Percentiles rank a stretch among this genome's conserved stretches.
Evolutionary conservation across 2,797 vertebrate genomes (phyloP).

Genomic region (Percopsis omiscomaycus): DNA sequence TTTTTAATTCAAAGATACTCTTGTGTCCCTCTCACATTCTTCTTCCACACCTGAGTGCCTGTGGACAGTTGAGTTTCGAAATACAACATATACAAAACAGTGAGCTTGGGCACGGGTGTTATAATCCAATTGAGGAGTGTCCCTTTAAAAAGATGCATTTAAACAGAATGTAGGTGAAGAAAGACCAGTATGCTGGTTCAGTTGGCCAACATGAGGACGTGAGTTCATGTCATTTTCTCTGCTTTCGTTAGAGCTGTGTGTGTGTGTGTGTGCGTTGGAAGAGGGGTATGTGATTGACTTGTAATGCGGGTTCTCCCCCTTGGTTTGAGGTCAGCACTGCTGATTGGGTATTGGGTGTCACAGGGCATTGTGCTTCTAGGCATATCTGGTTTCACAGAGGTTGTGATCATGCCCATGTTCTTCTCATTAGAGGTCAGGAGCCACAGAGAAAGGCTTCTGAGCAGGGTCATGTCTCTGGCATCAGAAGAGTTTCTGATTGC

Average conservation of each 20-base stretch:
- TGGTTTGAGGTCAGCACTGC: conserved; percentile 11
- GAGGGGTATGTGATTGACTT: background rate
- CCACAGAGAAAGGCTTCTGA: conserved; percentile 11
- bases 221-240: background rate
- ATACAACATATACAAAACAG: too few species aligned
- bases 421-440: conserved; percentile 27
- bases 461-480: conserved; percentile 19
- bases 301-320: conserved; percentile 11
- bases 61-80: too few species aligned
- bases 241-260: conserved; percentile 5
- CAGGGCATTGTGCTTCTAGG: conserved; percentile 16
- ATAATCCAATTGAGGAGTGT: too few species aligned
- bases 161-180: too few species aligned
- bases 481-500: conserved; percentile 19
- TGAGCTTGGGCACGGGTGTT: too few species aligned
- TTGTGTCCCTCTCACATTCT: too few species aligned
- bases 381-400: conserved; percentile 31
- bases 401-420: conserved; percentile 39
- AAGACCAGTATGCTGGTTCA: too few species aligned
- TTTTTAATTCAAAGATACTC: too few species aligned
- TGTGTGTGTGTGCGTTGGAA: background rate
- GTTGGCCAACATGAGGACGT: background rate
- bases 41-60: too few species aligned
- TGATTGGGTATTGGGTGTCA: conserved; percentile 40
- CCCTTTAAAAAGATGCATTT: too few species aligned